These are phyloP conservation scores for Cepphus grylle DNA, from an alignment of 2,113 vertebrate species.

Conservation along the genomic window DNA sequence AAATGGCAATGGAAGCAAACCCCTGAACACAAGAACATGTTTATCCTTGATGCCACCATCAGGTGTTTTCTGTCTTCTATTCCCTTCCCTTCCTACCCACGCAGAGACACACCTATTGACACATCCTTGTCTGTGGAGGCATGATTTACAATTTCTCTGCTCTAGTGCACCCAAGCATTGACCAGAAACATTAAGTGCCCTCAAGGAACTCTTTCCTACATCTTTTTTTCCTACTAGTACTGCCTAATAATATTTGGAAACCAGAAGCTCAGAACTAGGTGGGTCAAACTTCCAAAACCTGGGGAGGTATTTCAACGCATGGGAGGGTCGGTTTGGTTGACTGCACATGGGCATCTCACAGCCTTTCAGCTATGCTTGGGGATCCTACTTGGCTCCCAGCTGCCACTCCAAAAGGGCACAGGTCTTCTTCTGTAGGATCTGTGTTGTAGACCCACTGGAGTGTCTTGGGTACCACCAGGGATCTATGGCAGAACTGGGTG, in stretches of 20 bases:
- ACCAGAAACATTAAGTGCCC: neutral
- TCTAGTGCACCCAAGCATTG: neutral
- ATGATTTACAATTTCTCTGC: neutral
- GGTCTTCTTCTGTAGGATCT: neutral
- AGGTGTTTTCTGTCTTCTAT: neutral
- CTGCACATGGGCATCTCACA: neutral
- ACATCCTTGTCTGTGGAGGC: neutral
- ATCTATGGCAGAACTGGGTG: neutral
- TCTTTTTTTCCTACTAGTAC: neutral
- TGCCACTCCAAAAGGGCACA: neutral
- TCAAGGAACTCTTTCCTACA: neutral
- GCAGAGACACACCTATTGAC: neutral
- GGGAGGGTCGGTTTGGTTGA: neutral
- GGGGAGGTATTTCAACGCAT: fast-evolving
- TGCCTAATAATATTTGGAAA: neutral
- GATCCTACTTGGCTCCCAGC: neutral
- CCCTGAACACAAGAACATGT: neutral
- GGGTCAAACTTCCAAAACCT: neutral
- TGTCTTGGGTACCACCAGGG: neutral
- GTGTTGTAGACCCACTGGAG: neutral
- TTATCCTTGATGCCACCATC: neutral
- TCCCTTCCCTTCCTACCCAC: neutral
- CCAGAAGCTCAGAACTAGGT: neutral
- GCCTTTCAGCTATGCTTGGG: neutral
- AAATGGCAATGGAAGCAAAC: neutral